Base-by-base conservation (phyloP, 1,140 invertebrate genomes). In the Plutomurus gul region DNA sequence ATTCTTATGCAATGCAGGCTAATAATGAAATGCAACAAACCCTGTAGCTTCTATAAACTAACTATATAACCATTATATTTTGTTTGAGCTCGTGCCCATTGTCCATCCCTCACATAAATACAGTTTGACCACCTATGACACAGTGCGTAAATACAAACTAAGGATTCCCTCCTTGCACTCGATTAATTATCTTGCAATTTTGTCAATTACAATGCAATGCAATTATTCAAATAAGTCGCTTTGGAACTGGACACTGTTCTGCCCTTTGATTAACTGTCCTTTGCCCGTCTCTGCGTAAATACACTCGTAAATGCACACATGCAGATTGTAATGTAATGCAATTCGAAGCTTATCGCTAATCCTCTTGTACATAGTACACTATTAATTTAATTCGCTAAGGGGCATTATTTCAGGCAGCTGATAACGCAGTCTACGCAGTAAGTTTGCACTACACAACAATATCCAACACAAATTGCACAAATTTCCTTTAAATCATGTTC, bases 381-480 rank as follows among this genome's bases (percentile, higher is more conserved):
- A 43, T 10, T n/a, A 2, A n/a, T 49, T 49, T 65, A 65, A 65
- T 65, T 65, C 25, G 30, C 56, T 65, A 65, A 65, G 27, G 56
- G 56, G 56, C 27, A 65, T 65, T 65, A 33, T 33, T 33, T 25
- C 51, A 13, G 13, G 20, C 6, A 43, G n/a, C n/a, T 43, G n/a
- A 43, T 43, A 10, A 47, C 8, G 13, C 27, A 6, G 36, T 33
- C 18, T 33, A 65, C 27, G 18, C 11, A 11, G n/a, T 7, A n/a
- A 43, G 10, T 13, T 43, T 43, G 39, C 2, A 27, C 5, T 56
- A 7, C 56, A 65, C 18, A 33, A 13, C n/a, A 65, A 33, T 36
- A 33, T 4, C 10, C 39, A 30, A 22, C 56, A 72, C 77, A 78
- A 78, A 78, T 78, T 78, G 77, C 77, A 74, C 77, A 78, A 78